Conservation (phyloP, 2,113 vertebrate species). For the Himantopus leucocephalus region DNA sequence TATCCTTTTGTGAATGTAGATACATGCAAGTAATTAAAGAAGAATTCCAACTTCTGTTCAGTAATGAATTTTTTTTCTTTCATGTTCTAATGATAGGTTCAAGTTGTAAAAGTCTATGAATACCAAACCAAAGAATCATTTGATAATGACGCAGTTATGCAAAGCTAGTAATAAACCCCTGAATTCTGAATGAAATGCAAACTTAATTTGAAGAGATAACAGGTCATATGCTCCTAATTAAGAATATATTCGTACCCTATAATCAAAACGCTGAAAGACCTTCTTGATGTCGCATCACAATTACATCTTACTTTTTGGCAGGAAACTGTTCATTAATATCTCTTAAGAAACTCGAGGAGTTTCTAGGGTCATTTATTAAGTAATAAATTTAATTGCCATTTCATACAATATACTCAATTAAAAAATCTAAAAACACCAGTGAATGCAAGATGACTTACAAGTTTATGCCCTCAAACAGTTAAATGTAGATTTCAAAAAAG, state of each 20-base stretch:
- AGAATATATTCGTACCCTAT: accelerated
- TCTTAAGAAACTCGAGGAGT: neutral
- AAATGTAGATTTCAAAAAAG: neutral
- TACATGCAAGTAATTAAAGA: neutral
- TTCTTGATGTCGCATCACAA: neutral
- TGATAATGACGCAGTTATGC: neutral
- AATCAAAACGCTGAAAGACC: neutral
- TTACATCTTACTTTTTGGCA: neutral
- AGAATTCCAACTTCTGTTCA: neutral
- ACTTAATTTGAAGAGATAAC: neutral
- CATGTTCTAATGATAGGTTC: neutral
- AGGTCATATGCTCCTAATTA: neutral
- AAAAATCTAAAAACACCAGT: neutral
- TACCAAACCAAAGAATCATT: neutral
- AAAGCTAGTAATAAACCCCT: neutral
- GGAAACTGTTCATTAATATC: neutral
- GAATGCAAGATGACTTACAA: neutral
- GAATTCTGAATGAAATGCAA: neutral
- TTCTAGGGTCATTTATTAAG: neutral
- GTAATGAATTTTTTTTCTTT: neutral
- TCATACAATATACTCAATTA: neutral
- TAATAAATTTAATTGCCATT: neutral
- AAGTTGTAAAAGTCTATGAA: neutral
- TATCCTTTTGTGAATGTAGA: neutral
- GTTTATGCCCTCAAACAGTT: neutral